Base-by-base conservation (phyloP, 2,888 invertebrate genomes). In the Patella pellucida region DNA sequence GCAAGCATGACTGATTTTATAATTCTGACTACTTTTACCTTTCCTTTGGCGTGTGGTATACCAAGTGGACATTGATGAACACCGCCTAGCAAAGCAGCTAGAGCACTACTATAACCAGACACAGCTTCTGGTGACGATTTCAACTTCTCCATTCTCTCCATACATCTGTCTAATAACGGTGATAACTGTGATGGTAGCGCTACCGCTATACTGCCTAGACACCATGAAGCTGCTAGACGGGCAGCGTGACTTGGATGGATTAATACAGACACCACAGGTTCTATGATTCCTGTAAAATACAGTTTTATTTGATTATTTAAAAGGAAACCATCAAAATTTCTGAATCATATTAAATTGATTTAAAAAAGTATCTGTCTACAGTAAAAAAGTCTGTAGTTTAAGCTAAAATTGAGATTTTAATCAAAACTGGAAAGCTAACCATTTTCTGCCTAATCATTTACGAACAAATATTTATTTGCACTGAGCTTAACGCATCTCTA, bases 1-100 rank as follows among this genome's bases (percentile, higher is more conserved):
- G 9, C 41, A 4, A 41, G 41, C 41, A 0, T 1, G 41, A 41
- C 7, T 41, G 41, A 41, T 41, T 5, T 5, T 5, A 41, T 0
- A 41, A 41, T 41, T 41, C 2, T 41, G 7, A 5, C 4, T 31
- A 5, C n/a, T 67, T 82, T 83, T 84, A 98, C 95, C 92, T 99
- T 98, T 80, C 98, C 98, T 87, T 98, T 96, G 51, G 96, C 97
- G 91, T 98, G 97, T 0, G 99, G 99, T 67, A 98, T 96, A 23
- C 99, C 91, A 5, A 90, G 85, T 27, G 89, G 85, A 75, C 89
- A 98, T 72, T 95, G 93, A 69, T 95, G 94, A 0, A 97, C 96
- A 27, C 98, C 98, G 71, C 92, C 91, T 5, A 99, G 92, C 78
- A 99, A 95, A 0, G 98, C 97, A 51, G 98, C 96, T 80, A 99